Evolutionary conservation across 2,888 invertebrate genomes (phyloP), one percentile per base, ranked within the genome.

Genomic region (Oscheius myriophilus): DNA sequence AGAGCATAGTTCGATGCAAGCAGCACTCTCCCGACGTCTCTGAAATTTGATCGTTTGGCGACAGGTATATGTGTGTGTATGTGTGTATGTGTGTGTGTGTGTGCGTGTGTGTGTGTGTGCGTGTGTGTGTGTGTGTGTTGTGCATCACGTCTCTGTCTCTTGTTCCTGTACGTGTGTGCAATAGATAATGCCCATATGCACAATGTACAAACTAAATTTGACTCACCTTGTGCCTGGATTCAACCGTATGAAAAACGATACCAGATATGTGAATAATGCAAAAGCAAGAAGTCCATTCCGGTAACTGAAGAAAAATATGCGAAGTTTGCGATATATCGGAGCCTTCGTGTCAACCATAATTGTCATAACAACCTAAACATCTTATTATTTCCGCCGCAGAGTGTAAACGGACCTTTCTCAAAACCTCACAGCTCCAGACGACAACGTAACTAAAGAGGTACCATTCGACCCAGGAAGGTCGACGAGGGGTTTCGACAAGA

Each of bases 21-120:
- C 84, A 96, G 92, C 54, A 95, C 93, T 70, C 96, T 90, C 45
- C 96, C 96, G 9, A 76, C 63, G 11, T 70, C 70, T 67, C 78
- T 78, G 61, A 51, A 69, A 62, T 1, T n/a, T 23, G 7, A 9
- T 21, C 21, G 39, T 9, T 16, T 6, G 42, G 18, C 41, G n/a
- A 1, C 4, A 16, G n/a, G n/a, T n/a, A n/a, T n/a, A n/a, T n/a
- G n/a, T n/a, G n/a, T n/a, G 33, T 6, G 33, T 33, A 18, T 55
- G 53, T 53, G 18, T 53, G 21, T 21, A 12, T 53, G 53, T 33
- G 33, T 3, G 33, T 33, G n/a, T 3, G 3, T 33, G 9, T 6
- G 33, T 33, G 3, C 9, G 33, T 33, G 33, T 33, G 33, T 33
- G 9, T n/a, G n/a, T n/a, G n/a, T n/a, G n/a, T n/a, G 33, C 3